phyloP scores from a whole-genome alignment of 2,113 vertebrate genomes.

The Chauna torquata region DNA sequence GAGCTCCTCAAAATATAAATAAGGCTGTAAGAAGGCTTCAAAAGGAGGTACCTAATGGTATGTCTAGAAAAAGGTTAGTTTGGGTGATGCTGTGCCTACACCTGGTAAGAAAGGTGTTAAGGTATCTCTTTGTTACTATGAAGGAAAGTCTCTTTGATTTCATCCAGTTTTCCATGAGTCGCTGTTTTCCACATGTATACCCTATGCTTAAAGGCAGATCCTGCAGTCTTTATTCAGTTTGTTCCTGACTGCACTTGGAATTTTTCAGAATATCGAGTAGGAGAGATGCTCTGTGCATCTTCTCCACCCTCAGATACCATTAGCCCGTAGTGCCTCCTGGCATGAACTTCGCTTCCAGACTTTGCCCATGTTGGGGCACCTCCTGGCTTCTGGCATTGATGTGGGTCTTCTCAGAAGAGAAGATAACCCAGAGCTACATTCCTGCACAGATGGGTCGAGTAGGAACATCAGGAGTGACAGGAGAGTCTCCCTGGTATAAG shows the following conservation, averaged over 20 bases:
- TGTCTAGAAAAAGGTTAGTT: not conserved
- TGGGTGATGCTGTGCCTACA: not conserved
- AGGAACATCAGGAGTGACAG: not conserved
- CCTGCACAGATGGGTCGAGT: not conserved
- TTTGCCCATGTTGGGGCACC: not conserved
- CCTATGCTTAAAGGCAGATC: not conserved
- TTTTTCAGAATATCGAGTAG: not conserved
- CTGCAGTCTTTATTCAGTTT: not conserved
- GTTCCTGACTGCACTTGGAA: not conserved
- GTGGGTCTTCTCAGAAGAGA: not conserved
- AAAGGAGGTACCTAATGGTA: not conserved
- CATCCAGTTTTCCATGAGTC: not conserved
- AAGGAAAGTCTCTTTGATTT: not conserved
- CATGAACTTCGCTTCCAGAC: not conserved
- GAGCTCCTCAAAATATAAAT: not conserved
- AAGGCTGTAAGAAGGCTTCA: not conserved
- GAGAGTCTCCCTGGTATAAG: not conserved
- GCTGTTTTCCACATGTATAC: not conserved
- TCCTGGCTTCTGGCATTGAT: not conserved
- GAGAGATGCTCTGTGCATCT: not conserved
- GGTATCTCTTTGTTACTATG: not conserved
- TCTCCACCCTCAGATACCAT: not conserved
- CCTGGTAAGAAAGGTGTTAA: not conserved
- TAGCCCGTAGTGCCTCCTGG: not conserved
- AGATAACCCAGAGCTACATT: not conserved